phyloP scores from a whole-genome alignment of 2,797 vertebrate species.

The Intellagama lesueurii region DNA sequence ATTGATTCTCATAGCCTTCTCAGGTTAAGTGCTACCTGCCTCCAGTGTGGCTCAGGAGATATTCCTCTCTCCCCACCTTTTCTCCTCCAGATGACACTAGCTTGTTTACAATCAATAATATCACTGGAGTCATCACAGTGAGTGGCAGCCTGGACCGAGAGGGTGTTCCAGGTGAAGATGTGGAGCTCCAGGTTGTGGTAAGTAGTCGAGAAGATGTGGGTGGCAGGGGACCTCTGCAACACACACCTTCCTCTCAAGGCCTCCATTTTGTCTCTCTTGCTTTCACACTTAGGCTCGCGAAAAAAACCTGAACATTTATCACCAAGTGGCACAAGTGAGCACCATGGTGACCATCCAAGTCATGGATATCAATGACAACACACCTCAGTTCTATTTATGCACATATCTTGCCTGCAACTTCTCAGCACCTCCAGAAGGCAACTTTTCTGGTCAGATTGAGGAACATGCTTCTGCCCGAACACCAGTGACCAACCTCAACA shows the following conservation, averaged over 20 bases:
- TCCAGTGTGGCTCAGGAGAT: neutral
- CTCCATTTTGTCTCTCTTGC: neutral
- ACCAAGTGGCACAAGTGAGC: constrained; percentile 65
- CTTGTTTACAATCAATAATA: constrained; percentile 76
- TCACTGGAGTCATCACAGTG: constrained; percentile 80
- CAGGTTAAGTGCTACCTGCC: neutral
- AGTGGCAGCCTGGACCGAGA: constrained; percentile 84
- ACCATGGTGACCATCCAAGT: constrained; percentile 82
- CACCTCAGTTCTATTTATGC: constrained; percentile 88
- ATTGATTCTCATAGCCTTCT: neutral
- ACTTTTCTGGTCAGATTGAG: constrained; percentile 80
- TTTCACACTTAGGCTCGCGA: constrained; percentile 83
- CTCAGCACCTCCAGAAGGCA: neutral
- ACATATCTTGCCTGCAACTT: constrained; percentile 74
- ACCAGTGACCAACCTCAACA: constrained; percentile 78
- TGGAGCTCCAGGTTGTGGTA: constrained; percentile 85
- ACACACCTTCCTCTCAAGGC: neutral
- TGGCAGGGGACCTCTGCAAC: neutral
- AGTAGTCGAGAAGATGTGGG: constrained; percentile 46
- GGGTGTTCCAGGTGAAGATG: constrained; percentile 71
- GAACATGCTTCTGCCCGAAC: constrained; percentile 83
- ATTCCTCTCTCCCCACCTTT: neutral
- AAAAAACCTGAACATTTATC: constrained; percentile 71
- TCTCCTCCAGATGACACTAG: constrained; percentile 63
- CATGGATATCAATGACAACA: constrained; percentile 88